A percentile compares a stretch with the other conserved stretches of the same genome.
phyloP scores from a whole-genome alignment of 1,140 invertebrate species.

The Bombus waltoni region DNA sequence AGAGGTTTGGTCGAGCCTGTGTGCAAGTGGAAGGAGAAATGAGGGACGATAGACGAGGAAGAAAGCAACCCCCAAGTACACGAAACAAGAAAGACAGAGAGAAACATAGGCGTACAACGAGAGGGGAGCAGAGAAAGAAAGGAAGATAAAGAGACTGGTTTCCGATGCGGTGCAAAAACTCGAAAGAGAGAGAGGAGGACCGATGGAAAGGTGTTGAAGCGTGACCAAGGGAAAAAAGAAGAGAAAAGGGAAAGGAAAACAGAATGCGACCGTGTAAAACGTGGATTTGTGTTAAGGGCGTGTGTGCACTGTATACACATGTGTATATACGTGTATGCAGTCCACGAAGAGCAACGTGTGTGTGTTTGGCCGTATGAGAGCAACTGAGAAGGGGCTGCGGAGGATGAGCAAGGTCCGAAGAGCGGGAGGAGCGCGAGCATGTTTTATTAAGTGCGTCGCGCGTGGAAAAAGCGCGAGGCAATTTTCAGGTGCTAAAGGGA shows the following conservation, averaged over 20 bases:
- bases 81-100: background rate
- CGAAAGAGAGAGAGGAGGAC: slow-evolving; percentile 54
- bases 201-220: slow-evolving; percentile 63
- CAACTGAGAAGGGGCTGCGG: slow-evolving; percentile 42
- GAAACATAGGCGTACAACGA: background rate
- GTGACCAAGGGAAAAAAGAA: slow-evolving; percentile 63
- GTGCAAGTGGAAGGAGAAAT: slow-evolving; percentile 26
- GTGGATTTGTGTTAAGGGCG: slow-evolving; percentile 46
- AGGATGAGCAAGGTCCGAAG: slow-evolving; percentile 53
- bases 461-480: slow-evolving; percentile 75
- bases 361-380: slow-evolving; percentile 41
- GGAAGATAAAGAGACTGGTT: slow-evolving; percentile 60
- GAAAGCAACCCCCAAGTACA: slow-evolving; percentile 11
- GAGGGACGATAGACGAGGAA: slow-evolving; percentile 34
- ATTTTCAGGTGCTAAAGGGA: slow-evolving; percentile 78
- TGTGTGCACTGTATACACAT: background rate
- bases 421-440: slow-evolving; percentile 69
- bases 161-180: slow-evolving; percentile 58
- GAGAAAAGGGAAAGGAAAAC: slow-evolving; percentile 61
- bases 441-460: slow-evolving; percentile 79
- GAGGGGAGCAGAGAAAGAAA: slow-evolving; percentile 40
- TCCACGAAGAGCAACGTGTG: slow-evolving; percentile 39
- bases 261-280: slow-evolving; percentile 38
- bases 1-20: background rate
- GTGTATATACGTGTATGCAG: background rate